Evolutionary conservation across 2,113 vertebrate species (phyloP).

Genomic region (Taxidea taxus): DNA sequence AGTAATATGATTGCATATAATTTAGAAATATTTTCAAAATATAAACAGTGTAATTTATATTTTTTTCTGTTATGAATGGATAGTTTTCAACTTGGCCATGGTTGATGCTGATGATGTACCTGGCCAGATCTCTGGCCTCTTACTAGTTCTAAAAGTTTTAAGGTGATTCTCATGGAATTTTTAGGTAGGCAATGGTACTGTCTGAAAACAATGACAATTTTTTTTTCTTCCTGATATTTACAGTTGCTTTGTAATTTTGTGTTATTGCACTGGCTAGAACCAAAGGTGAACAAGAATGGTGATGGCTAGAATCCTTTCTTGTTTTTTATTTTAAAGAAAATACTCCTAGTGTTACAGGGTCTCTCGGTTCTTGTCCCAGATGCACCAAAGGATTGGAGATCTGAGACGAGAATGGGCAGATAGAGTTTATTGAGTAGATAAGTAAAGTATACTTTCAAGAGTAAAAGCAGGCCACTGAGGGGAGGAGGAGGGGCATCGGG

Average conservation of each 20-base stretch:
- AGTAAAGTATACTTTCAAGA: background rate
- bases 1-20: background rate
- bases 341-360: background rate
- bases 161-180: background rate
- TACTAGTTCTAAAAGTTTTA: conserved; percentile 1
- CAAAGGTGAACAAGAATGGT: background rate
- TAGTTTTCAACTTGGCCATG: background rate
- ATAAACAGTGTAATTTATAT: background rate
- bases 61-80: background rate
- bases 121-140: background rate
- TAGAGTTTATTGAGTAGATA: background rate
- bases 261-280: background rate
- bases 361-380: background rate
- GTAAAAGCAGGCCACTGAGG: background rate
- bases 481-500: background rate
- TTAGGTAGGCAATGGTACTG: background rate
- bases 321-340: background rate
- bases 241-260: background rate
- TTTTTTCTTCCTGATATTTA: background rate
- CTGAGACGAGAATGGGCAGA: background rate
- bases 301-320: background rate
- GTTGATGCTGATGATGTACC: background rate
- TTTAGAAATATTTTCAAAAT: background rate
- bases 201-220: background rate
- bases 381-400: background rate